Conservation (phyloP, 2,888 invertebrate genomes). For the Hecatera dysodea region DNA sequence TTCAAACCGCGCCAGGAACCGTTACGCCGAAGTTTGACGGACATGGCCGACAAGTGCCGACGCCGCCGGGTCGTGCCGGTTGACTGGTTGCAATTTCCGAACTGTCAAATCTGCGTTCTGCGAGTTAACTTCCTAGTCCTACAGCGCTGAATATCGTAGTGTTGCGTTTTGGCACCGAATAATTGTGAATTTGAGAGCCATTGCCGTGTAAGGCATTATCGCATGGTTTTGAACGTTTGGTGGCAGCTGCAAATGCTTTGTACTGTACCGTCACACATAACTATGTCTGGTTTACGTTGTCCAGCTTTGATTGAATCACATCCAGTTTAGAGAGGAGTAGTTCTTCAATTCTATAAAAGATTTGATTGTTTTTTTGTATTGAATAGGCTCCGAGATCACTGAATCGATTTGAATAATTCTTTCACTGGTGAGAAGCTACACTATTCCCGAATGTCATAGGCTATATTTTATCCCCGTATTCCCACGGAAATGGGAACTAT, state of each 20-base stretch:
- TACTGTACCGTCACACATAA: not conserved
- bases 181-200: constrained; percentile 32
- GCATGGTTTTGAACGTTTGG: constrained; percentile 21
- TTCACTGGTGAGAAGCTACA: too few relatives aligned
- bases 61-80: constrained; percentile 42
- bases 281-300: not conserved
- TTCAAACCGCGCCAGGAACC: constrained; percentile 46
- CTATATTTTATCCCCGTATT: too few relatives aligned
- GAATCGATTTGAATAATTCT: too few relatives aligned
- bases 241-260: constrained; percentile 27
- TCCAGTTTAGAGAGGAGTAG: not conserved
- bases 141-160: constrained; percentile 44
- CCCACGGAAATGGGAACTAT: too few relatives aligned
- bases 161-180: constrained; percentile 44
- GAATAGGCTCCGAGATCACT: too few relatives aligned
- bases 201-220: constrained; percentile 36
- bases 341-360: too few relatives aligned
- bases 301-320: not conserved
- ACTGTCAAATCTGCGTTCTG: constrained; percentile 71
- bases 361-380: too few relatives aligned
- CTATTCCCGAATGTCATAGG: too few relatives aligned
- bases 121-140: constrained; percentile 48
- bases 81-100: constrained; percentile 81
- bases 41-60: constrained; percentile 51
- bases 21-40: constrained; percentile 45